phyloP scores from a whole-genome alignment of 2,888 invertebrate genomes.

The Leucophenga montana region DNA sequence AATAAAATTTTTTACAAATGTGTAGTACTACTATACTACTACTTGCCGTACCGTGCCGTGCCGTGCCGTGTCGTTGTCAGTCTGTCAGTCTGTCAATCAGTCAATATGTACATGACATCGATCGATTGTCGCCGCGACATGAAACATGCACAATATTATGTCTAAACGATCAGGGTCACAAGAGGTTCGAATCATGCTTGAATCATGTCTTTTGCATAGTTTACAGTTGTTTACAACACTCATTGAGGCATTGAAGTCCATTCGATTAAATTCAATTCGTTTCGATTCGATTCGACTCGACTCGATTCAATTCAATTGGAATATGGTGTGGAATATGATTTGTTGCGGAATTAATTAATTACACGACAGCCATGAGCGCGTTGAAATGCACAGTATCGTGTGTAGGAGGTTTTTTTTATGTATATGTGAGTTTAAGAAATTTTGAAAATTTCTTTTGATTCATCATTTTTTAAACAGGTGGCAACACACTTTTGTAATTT shows the following conservation, averaged over 20 bases:
- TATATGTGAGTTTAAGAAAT: no score
- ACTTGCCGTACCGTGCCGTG: neutral
- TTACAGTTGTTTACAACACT: constrained; percentile 27
- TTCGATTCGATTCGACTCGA: neutral
- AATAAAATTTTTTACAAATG: constrained; percentile 31
- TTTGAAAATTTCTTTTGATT: no score
- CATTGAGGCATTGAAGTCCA: neutral
- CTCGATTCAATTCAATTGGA: neutral
- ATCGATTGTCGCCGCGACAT: constrained; percentile 15
- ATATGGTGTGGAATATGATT: constrained; percentile 24
- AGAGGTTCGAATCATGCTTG: constrained; percentile 12
- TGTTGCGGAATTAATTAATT: constrained; percentile 17
- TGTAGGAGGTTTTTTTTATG: no score
- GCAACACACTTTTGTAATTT: no score
- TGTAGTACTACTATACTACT: neutral
- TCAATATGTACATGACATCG: constrained; percentile 33
- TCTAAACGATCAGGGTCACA: constrained; percentile 22
- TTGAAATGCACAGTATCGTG: no score
- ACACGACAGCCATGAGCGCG: no score
- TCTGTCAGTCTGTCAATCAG: constrained; percentile 31
- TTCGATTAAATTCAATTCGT: no score
- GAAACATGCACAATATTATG: constrained; percentile 25
- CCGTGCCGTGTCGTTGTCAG: neutral
- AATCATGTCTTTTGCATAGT: constrained; percentile 6
- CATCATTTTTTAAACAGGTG: no score